Base-by-base conservation (phyloP, 1,140 invertebrate species). In the Neotoxoptera formosana region DNA sequence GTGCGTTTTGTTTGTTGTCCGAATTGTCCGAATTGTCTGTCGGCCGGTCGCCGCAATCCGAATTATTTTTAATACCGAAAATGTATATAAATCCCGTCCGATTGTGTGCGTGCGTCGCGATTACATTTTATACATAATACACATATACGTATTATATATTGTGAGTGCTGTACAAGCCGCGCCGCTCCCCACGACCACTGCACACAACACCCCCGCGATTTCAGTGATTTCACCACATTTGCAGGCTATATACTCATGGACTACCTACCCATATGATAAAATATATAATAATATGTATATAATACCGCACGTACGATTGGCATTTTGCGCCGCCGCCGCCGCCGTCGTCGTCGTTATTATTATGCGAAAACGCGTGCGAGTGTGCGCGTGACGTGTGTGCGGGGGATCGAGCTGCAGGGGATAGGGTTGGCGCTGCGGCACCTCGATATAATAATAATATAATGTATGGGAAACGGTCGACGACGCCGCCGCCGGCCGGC, bases 21-120 rank as follows among this genome's bases (percentile, higher is more conserved):
- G 89, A 90, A 45, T 90, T 93, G 48, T 76, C 90, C 90, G 41
- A 81, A 91, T 53, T 34, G 53, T 60, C 56, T 90, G 21, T 90
- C 36, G 89, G 56, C n/a, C 53, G 89, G 89, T 4, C 53, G 48
- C 53, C n/a, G 60, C 90, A 84, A 81, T 92, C 81, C 91, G 91
- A 93, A 93, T 93, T 76, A 76, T 76, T 86, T 93, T 93, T 93
- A 93, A 93, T 93, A 36, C 81, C 51, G 36, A 83, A 93, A 93
- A 76, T n/a, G 60, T 76, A 76, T 76, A 76, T 84, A 93, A 93
- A 93, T 93, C 91, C 81, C 91, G 67, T 34, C 67, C 67, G 91
- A 93, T 86, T 86, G 91, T 86, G 36, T 25, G 30, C 86, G n/a
- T n/a, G 53, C 45, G 89, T 90, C 53, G 9, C 48, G 45, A 48